These are phyloP conservation scores for Ambastaia sidthimunki DNA, from an alignment of 2,797 vertebrate genomes.

Conservation along the genomic window DNA sequence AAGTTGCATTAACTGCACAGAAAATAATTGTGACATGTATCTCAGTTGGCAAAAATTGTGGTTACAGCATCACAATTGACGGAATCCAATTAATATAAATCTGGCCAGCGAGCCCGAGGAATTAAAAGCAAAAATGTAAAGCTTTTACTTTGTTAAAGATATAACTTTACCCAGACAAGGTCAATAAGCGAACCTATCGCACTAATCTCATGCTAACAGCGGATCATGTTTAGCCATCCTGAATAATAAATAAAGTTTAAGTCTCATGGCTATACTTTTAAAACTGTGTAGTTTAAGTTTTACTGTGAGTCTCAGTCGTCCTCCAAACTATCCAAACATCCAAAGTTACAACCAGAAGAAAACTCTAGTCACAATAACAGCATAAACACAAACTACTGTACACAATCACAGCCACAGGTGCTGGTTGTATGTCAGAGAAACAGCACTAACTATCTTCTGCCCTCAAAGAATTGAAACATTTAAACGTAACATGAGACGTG, in stretches of 20 bases:
- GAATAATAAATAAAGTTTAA: neutral
- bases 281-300: neutral
- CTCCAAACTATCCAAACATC: no score
- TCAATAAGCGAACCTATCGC: neutral
- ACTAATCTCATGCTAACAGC: constrained; percentile 1
- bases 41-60: no score
- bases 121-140: no score
- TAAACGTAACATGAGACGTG: constrained; percentile 24
- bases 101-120: no score
- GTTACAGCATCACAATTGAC: no score
- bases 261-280: neutral
- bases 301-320: neutral
- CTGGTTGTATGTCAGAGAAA: neutral
- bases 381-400: neutral
- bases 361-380: neutral
- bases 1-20: no score
- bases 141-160: neutral
- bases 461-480: constrained; percentile 9
- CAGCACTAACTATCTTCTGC: neutral
- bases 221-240: neutral
- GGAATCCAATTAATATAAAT: no score
- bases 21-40: no score
- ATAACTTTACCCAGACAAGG: neutral
- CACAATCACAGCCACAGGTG: neutral
- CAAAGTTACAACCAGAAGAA: neutral